Evolutionary conservation across 2,888 invertebrate species (phyloP), one percentile per base, ranked within the genome.

Genomic region (Ennomos fuscantarius): DNA sequence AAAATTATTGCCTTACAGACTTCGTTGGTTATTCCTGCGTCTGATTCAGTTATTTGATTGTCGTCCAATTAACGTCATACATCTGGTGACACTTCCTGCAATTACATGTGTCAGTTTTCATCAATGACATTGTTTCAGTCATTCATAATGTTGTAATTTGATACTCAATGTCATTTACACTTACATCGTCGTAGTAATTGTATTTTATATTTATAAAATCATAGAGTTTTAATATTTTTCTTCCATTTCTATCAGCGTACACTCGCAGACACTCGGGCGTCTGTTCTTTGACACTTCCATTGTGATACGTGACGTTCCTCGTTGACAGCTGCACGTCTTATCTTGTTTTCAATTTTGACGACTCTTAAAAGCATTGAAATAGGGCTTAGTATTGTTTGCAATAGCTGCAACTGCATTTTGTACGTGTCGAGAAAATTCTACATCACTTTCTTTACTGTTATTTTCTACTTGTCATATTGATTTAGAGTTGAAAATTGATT

Each of bases 281-380:
- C 79, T 82, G 80, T 78, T 70, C 79, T 81, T 76, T 81, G 80
- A 82, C 82, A 79, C 73, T 72, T 76, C 73, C 70, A 73, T 72
- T 69, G 70, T 82, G 84, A 87, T 80, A 77, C 79, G 74, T 83
- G 86, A 83, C 80, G 78, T 84, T 80, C 78, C 77, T 73, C 71
- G 78, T 79, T 86, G 87, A 85, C 86, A 84, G 76, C 74, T 74
- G 73, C 71, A 78, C 72, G 76, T 79, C 74, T 74, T 64, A 63
- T 60, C 62, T 35, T n/a, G 12, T 12, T 42, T 46, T 34, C 41
- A 43, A 37, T 13, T 13, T 43, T 40, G 13, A 36, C 65, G 61
- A 65, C 62, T 69, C 60, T 53, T 61, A 66, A 57, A 41, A 50
- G 48, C 37, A 56, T 61, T 32, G 31, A 2, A 34, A 70, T 77